Percentiles rank a stretch among this genome's conserved stretches.
phyloP scores from a whole-genome alignment of 2,888 invertebrate species.

The Rhamnusium bicolor region DNA sequence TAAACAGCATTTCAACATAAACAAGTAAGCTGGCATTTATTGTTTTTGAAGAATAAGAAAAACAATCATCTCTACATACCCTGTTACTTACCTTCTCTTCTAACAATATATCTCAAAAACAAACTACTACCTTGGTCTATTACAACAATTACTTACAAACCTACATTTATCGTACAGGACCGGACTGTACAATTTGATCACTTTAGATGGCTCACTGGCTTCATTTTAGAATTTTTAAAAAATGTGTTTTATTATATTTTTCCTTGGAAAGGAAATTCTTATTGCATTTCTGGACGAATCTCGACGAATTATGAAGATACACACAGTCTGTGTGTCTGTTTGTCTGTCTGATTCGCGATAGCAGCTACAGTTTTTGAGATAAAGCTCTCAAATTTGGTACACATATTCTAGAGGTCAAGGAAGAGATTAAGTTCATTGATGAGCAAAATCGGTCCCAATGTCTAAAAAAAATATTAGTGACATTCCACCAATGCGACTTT shows the following conservation, averaged over 20 bases:
- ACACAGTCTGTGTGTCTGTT: too few species aligned
- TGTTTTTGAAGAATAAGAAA: conserved; percentile 38
- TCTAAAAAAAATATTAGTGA: too few species aligned
- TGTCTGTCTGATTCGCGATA: too few species aligned
- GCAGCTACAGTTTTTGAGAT: too few species aligned
- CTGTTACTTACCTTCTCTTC: conserved; percentile 4
- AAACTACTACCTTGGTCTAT: conserved; percentile 20
- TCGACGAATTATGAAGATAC: too few species aligned
- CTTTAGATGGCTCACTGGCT: neutral
- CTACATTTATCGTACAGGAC: conserved; percentile 7
- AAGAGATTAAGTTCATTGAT: too few species aligned
- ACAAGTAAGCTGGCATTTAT: conserved; percentile 34
- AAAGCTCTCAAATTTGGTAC: too few species aligned
- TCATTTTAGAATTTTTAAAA: neutral
- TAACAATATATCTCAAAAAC: conserved; percentile 34
- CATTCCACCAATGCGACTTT: too few species aligned
- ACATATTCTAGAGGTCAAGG: too few species aligned
- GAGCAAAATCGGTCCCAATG: too few species aligned
- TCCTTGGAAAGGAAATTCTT: neutral
- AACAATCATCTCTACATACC: conserved; percentile 22
- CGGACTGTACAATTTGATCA: neutral
- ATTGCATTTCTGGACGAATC: too few species aligned
- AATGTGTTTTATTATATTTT: neutral
- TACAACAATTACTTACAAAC: conserved; percentile 30
- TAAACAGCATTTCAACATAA: conserved; percentile 41